Percentiles rank a stretch among this genome's conserved stretches.
Evolutionary conservation across 2,888 invertebrate species (phyloP).

Genomic region (Hyppa rectilinea): DNA sequence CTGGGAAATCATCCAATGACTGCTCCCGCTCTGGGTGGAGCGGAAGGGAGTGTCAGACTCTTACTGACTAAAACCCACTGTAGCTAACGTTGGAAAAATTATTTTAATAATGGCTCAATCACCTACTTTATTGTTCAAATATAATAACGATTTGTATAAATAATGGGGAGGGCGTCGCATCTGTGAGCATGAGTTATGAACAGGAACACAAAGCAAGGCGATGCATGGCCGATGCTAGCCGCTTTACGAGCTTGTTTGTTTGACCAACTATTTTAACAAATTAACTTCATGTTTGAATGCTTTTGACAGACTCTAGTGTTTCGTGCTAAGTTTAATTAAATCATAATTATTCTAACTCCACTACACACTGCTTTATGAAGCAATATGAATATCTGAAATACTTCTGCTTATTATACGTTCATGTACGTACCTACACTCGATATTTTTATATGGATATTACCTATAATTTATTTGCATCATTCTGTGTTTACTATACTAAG

Average conservation of each 20-base stretch:
- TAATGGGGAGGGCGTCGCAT: conserved; percentile 6
- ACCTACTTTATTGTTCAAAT: conserved; percentile 36
- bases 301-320: conserved; percentile 51
- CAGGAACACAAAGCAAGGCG: conserved; percentile 42
- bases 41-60: too few species aligned
- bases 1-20: too few species aligned
- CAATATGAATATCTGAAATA: conserved; percentile 17
- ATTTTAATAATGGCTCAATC: conserved; percentile 26
- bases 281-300: conserved; percentile 59
- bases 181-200: conserved; percentile 30
- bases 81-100: not conserved
- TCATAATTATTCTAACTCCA: conserved; percentile 22
- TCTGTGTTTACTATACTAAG: conserved; percentile 31
- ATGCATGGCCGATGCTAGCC: conserved; percentile 36
- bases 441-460: conserved; percentile 7
- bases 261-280: conserved; percentile 56
- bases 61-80: not conserved
- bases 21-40: too few species aligned
- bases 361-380: conserved; percentile 14
- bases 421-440: not conserved
- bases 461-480: conserved; percentile 4
- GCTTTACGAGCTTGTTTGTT: conserved; percentile 51
- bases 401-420: conserved; percentile 1
- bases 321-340: conserved; percentile 52
- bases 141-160: conserved; percentile 7